Evolutionary conservation across 2,888 invertebrate genomes (phyloP), one percentile per base, ranked within the genome.

Genomic region (Octodonta nipae): DNA sequence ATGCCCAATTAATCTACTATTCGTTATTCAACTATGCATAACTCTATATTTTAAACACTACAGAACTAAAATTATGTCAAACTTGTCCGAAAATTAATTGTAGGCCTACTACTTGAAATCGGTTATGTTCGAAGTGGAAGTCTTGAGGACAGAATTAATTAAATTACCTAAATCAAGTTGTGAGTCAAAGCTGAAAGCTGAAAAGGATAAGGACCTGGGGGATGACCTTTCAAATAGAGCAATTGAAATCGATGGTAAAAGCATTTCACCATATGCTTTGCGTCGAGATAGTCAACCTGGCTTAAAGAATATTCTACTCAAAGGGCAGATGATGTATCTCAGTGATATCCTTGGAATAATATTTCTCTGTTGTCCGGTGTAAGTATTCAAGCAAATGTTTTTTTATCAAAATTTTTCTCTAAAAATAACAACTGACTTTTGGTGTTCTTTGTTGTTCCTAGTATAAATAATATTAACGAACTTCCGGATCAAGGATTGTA

Each of bases 291-390:
- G 61, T 33, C 76, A 77, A 47, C 52, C 55, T 4, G 78, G 78
- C 2, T 62, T 74, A 0, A 65, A 73, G 13, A 80, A 82, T 30
- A 75, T 87, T 24, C 62, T 87, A 12, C 67, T 91, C 5, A 80
- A 85, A 48, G 91, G 91, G 3, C 87, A 89, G 49, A 86, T 91
- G 72, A 73, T 80, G 46, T 75, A 78, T 49, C 67, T 91, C 7
- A 72, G 78, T 20, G 85, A 88, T 45, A 76, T 86, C 35, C 78
- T 83, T 38, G 74, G 77, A 0, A 73, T 89, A 20, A 78, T 87
- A 34, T 91, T 85, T 53, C 67, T 91, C 1, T 89, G 89, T 54
- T 84, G 85, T 49, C 89, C 91, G 1, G 66, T 91, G 82, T 88
- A 61, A 72, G 79, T 70, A 40, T 29, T 28, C 13, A 26, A 10